A percentile compares a stretch with the other conserved stretches of the same genome.
These are phyloP conservation scores for Gastracanthus pulcherrimus DNA, from an alignment of 2,888 invertebrate genomes.

Conservation along the genomic window DNA sequence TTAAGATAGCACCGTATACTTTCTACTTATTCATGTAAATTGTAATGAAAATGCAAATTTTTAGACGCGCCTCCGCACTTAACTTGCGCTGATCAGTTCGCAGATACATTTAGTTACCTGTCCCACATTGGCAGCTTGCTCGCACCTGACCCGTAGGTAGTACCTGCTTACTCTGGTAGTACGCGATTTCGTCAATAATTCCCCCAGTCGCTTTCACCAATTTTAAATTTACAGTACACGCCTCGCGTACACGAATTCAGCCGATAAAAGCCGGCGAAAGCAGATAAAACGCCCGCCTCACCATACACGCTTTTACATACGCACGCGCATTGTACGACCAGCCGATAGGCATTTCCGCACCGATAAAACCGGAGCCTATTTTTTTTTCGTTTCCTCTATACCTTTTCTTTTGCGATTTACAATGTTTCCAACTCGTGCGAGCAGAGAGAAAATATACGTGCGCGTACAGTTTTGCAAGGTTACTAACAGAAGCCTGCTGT, in stretches of 20 bases:
- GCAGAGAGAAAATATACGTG: neutral
- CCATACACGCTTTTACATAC: neutral
- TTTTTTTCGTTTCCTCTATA: neutral
- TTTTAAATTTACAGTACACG: too few species aligned
- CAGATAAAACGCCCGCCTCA: neutral
- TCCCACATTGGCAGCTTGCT: neutral
- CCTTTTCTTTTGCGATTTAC: neutral
- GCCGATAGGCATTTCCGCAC: constrained; percentile 33
- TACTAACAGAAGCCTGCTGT: neutral
- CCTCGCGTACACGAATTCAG: neutral
- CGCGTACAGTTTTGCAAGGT: neutral
- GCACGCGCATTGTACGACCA: neutral
- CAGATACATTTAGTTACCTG: constrained; percentile 3
- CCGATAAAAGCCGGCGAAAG: neutral
- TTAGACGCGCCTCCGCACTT: neutral
- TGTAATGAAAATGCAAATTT: neutral
- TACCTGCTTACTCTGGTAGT: neutral
- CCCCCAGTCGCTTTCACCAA: neutral
- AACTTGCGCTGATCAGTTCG: too few species aligned
- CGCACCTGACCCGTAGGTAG: neutral
- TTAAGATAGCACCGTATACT: neutral
- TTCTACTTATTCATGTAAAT: neutral
- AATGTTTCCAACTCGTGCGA: too few species aligned
- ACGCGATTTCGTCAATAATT: neutral
- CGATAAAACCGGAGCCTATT: constrained; percentile 17